Base-by-base conservation (phyloP, 2,113 vertebrate genomes). In the Burhinus bistriatus region DNA sequence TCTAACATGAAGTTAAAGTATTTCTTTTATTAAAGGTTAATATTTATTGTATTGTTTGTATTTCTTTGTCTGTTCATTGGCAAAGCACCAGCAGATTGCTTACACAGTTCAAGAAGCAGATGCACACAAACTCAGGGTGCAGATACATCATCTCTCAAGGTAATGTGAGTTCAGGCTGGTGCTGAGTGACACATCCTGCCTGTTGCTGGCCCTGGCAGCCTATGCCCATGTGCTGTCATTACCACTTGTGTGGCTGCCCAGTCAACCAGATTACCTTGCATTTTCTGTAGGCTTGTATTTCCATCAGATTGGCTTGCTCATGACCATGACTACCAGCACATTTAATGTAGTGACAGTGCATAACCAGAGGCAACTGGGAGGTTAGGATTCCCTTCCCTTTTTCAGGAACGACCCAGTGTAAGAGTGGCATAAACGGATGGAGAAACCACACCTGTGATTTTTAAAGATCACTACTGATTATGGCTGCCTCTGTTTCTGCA, bases 191-290 rank as follows among this genome's bases (percentile, higher is more conserved):
- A 36, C 1, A 3, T 68, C 42, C 83, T 68, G 70, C 91, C 78
- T 23, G 54, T 21, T 51, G 77, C 77, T 0, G 0, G 58, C 64
- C 58, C 80, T 81, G 80, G 69, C 90, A 94, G 82, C 88, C 79
- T 9, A 2, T 77, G 93, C 83, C 94, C 64, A 0, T 34, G 45
- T 62, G 76, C 94, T 92, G 86, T 78, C 94, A 84, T 22, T 75
- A 19, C 93, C 91, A 18, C 91, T 79, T 87, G 76, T 83, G 89
- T 78, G 86, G 86, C 93, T 96, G 94, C 86, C 80, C 86, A 83
- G 59, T 22, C 89, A 72, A 45, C 76, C 89, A 44, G 51, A 78
- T 89, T 65, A 42, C 86, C 5, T 92, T 23, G 6, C 81, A 51
- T 93, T 96, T 87, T 66, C 87, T 66, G 64, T 2, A 44, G 42